These are phyloP conservation scores for Xestia xanthographa DNA, from an alignment of 2,888 invertebrate species.

Conservation along the genomic window DNA sequence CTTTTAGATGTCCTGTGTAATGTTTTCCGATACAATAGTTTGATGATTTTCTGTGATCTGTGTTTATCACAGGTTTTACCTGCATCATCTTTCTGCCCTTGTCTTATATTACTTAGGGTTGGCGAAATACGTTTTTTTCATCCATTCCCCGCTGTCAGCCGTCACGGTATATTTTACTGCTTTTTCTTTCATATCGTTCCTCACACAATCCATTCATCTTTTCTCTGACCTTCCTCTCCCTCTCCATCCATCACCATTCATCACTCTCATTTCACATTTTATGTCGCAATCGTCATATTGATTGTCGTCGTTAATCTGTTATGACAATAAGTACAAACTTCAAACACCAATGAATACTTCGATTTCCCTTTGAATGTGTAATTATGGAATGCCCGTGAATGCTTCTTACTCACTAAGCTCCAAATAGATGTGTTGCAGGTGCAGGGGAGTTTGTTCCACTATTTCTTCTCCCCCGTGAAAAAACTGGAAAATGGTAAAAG, in stretches of 20 bases:
- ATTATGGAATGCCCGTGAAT: not conserved
- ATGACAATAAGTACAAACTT: not conserved
- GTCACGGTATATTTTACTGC: too few relatives aligned
- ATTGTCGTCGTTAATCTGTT: too few relatives aligned
- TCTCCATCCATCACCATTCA: too few relatives aligned
- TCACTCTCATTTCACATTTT: too few relatives aligned
- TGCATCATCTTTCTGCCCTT: not conserved
- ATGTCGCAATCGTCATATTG: too few relatives aligned
- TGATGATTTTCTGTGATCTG: not conserved
- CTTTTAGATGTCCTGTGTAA: not conserved
- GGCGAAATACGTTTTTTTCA: not conserved
- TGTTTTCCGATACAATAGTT: not conserved
- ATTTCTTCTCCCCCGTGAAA: not conserved
- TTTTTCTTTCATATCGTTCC: too few relatives aligned
- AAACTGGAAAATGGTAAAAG: not conserved
- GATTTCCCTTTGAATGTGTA: too few relatives aligned
- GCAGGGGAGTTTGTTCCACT: not conserved
- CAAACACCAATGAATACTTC: not conserved
- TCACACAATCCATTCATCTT: not conserved
- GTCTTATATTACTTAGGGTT: not conserved
- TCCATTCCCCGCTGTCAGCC: too few relatives aligned
- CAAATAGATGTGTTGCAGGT: not conserved
- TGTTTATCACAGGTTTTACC: not conserved
- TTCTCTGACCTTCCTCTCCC: not conserved
- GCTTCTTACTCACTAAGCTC: too few relatives aligned